Percentiles rank a stretch among this genome's conserved stretches.
phyloP scores from a whole-genome alignment of 1,140 invertebrate species.

The Thalassaphorura encarpata region DNA sequence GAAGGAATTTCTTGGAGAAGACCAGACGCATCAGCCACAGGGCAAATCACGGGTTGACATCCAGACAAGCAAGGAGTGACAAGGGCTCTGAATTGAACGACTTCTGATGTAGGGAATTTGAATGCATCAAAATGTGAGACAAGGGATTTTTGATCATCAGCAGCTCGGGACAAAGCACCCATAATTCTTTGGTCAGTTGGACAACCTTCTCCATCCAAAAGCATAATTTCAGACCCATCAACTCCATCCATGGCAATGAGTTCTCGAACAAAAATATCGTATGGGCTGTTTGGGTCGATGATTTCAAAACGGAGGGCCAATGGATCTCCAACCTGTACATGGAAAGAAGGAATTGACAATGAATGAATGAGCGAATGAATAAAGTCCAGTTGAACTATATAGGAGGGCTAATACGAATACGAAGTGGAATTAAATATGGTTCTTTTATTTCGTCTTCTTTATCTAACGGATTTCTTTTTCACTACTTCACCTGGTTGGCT shows the following conservation, averaged over 20 bases:
- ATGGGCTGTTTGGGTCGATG: slow-evolving; percentile 73
- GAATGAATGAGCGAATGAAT: too few species aligned
- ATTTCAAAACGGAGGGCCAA: slow-evolving; percentile 84
- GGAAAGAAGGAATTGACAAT: slow-evolving; percentile 35
- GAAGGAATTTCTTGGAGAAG: slow-evolving; percentile 68
- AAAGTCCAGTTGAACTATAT: not conserved
- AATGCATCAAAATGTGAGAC: slow-evolving; percentile 91
- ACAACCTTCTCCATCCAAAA: slow-evolving; percentile 84
- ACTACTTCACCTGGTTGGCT: too few species aligned
- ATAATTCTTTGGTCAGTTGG: slow-evolving; percentile 87
- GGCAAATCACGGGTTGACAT: slow-evolving; percentile 81
- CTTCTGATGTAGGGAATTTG: slow-evolving; percentile 88
- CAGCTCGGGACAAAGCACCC: slow-evolving; percentile 75
- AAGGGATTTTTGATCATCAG: slow-evolving; percentile 55
- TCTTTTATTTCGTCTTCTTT: too few species aligned
- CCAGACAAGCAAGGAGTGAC: slow-evolving; percentile 86
- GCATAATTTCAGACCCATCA: slow-evolving; percentile 79
- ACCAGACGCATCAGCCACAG: slow-evolving; percentile 64
- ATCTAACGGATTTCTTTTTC: too few species aligned
- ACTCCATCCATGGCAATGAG: slow-evolving; percentile 88
- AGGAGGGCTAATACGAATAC: not conserved
- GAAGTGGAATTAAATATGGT: not conserved
- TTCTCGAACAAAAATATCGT: slow-evolving; percentile 88
- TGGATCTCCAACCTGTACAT: slow-evolving; percentile 76
- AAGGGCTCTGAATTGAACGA: slow-evolving; percentile 85